These are phyloP conservation scores for Zoanthus sansibaricus DNA, from an alignment of 92 coral and sea anemone genomes.

Conservation along the genomic window DNA sequence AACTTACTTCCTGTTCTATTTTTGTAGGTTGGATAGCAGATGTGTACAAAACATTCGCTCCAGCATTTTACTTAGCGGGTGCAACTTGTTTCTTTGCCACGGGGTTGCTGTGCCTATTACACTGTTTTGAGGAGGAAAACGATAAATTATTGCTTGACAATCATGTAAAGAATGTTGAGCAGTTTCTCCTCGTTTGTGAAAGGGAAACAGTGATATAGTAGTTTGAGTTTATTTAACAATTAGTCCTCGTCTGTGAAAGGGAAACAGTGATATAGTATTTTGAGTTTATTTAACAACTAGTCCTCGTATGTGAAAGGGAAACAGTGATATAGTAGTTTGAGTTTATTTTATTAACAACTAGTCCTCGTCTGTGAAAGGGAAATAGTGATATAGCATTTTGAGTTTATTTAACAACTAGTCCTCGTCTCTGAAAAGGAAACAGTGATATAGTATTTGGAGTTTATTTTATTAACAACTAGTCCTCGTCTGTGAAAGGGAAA, in stretches of 20 bases:
- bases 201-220: background rate
- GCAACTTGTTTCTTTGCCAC: background rate
- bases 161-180: background rate
- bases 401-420: background rate
- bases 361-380: background rate
- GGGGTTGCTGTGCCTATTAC: background rate
- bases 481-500: background rate
- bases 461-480: background rate
- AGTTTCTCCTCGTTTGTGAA: background rate
- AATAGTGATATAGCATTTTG: background rate
- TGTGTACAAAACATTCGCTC: background rate
- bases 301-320: background rate
- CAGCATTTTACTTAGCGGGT: background rate
- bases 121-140: background rate
- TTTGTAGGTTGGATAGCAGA: background rate
- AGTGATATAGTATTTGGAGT: background rate
- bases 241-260: background rate
- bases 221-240: background rate
- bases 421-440: too few species aligned
- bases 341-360: background rate
- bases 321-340: background rate
- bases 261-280: background rate
- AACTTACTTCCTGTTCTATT: background rate
- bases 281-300: background rate
- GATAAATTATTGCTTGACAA: background rate